Evolutionary conservation across 2,888 invertebrate species (phyloP), one percentile per base, ranked within the genome.

Genomic region (Standfussiana lucernea): DNA sequence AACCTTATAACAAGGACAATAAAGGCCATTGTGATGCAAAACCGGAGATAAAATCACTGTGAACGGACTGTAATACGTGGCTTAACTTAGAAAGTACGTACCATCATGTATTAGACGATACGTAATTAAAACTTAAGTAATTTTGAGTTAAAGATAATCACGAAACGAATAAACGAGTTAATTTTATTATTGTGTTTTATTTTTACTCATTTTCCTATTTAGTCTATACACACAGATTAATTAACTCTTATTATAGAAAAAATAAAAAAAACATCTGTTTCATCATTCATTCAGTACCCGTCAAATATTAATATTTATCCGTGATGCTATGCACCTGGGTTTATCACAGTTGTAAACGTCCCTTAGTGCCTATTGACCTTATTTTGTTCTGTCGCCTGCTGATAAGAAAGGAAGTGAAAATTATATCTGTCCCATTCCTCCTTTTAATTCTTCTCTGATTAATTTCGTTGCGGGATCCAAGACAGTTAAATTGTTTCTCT

Each of bases 71-170:
- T 24, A 77, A 89, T 83, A 70, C 80, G 82, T 82, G 72, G 85
- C 86, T 89, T 90, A 87, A 86, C 82, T 86, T 85, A 86, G 83
- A 64, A 83, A 73, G 82, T 85, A 88, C 76, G 89, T 91, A 89
- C 89, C 86, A 84, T 85, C 89, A 90, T 92, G 93, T 94, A 93
- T 93, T 93, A 94, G 90, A 89, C 85, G 91, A 91, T 92, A 92
- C 90, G 91, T 94, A 92, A 92, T 82, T 90, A 85, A 89, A 84
- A 89, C 85, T 90, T 93, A 92, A 91, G 90, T 89, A 90, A 87
- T 83, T 81, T 87, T 88, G 80, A 83, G 64, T 79, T 79, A 75
- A 79, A 88, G 87, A 86, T 88, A 86, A 89, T 92, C 85, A 88
- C 84, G 87, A 90, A 90, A 89, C 87, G 87, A 93, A 93, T 93